phyloP scores from a whole-genome alignment of 2,888 invertebrate species.

The Pandemis corylana region DNA sequence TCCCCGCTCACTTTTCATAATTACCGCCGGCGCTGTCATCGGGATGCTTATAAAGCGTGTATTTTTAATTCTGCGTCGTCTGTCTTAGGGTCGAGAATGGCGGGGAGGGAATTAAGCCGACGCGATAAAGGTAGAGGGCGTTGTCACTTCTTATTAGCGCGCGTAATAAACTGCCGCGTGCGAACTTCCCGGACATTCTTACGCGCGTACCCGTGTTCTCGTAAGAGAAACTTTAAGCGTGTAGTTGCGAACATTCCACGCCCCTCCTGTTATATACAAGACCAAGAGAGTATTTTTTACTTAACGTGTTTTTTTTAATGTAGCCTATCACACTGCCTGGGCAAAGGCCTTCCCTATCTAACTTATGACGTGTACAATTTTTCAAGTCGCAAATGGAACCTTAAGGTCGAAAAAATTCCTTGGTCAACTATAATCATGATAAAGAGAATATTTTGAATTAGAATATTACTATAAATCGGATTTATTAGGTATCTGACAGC shows the following conservation, averaged over 20 bases:
- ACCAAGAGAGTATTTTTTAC: no score
- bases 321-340: no score
- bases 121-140: conserved; percentile 54
- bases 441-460: no score
- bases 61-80: conserved; percentile 65
- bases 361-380: no score
- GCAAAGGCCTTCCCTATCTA: no score
- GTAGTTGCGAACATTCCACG: background rate
- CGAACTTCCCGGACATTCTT: conserved; percentile 4
- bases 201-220: background rate
- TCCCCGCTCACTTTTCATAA: conserved; percentile 64
- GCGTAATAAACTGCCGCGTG: conserved; percentile 57
- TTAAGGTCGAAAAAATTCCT: no score
- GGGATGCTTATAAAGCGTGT: conserved; percentile 60
- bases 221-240: background rate
- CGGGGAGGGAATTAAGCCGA: conserved; percentile 61
- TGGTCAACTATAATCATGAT: no score
- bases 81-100: conserved; percentile 55
- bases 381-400: no score
- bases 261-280: no score
- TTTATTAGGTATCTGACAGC: no score
- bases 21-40: conserved; percentile 70
- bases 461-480: no score
- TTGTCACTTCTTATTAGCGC: conserved; percentile 71
- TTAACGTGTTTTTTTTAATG: no score